Base-by-base conservation (phyloP, 2,113 vertebrate species). In the Arizona elegans region DNA sequence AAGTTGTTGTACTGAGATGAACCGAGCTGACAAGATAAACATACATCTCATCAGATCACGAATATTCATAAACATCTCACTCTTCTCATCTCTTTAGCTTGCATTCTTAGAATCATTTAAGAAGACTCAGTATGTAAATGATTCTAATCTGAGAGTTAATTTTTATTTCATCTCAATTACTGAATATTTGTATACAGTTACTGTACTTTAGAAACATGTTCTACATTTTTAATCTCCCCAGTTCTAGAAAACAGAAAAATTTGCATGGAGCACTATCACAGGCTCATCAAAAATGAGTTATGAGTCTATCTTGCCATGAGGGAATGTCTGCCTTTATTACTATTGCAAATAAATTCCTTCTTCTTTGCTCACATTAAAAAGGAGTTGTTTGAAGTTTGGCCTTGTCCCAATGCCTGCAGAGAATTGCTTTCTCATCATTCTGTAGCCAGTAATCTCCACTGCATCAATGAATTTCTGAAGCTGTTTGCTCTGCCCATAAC, bases 81-180 rank as follows among this genome's bases (percentile, higher is more conserved):
- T 94, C 94, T 93, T 94, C 62, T 93, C 88, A 56, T 95, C 9
- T 92, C n/a, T 87, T 94, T 93, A 93, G 43, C 91, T 92, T 89
- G n/a, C 33, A 87, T 90, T 94, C 94, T 53, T 8, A 95, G 88
- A 9, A 93, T 8, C 94, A 94, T 55, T 38, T 17, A 93, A 89
- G 65, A 90, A 91, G 52, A 65, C 93, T 89, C 17, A 94, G 94
- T 94, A 96, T 96, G 94, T 90, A 94, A 92, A 96, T 94, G 81
- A 92, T 59, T 85, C 58, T 96, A 93, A 94, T 91, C 50, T 87
- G 93, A 87, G 81, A 96, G 92, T 95, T 96, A 95, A 94, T 96
- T 94, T 89, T 86, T 92, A 55, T 88, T 97, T 93, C 29, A 59
- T 92, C 29, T 33, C 91, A 93, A 93, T 65, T 96, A 86, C 91